These are phyloP conservation scores for Cyphomyrus plagiostoma DNA, from an alignment of 2,113 vertebrate species.

Conservation along the genomic window DNA sequence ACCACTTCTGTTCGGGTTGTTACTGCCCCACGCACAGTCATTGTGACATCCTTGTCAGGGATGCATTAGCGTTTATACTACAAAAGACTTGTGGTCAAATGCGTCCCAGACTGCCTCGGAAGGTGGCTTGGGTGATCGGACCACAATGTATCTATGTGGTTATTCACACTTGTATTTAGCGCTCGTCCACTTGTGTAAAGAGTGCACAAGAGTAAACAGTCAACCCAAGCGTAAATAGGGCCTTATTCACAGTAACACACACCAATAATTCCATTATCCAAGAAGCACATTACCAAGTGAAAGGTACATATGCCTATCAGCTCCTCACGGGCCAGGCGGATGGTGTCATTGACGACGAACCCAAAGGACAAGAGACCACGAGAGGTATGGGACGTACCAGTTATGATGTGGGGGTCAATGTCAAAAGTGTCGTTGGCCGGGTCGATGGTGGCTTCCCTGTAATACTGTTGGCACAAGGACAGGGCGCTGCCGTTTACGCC, in stretches of 20 bases:
- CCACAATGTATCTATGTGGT: background rate
- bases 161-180: background rate
- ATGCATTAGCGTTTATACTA: background rate
- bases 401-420: conserved; percentile 76
- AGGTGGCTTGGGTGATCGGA: background rate
- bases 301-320: background rate
- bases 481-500: conserved; percentile 68
- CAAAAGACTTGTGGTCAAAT: background rate
- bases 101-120: background rate
- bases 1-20: background rate
- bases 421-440: conserved; percentile 86
- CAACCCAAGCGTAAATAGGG: background rate
- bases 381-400: conserved; percentile 48
- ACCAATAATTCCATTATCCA: background rate
- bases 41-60: background rate
- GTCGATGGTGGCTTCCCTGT: conserved; percentile 77
- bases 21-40: background rate
- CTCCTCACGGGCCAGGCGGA: background rate
- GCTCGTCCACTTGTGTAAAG: background rate
- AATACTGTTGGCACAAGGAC: conserved; percentile 80
- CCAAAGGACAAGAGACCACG: background rate
- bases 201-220: background rate
- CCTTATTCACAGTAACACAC: background rate
- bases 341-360: background rate
- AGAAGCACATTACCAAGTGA: background rate